Percentiles rank a stretch among this genome's conserved stretches.
phyloP scores from a whole-genome alignment of 2,113 vertebrate species.

The Saimiri boliviensis region DNA sequence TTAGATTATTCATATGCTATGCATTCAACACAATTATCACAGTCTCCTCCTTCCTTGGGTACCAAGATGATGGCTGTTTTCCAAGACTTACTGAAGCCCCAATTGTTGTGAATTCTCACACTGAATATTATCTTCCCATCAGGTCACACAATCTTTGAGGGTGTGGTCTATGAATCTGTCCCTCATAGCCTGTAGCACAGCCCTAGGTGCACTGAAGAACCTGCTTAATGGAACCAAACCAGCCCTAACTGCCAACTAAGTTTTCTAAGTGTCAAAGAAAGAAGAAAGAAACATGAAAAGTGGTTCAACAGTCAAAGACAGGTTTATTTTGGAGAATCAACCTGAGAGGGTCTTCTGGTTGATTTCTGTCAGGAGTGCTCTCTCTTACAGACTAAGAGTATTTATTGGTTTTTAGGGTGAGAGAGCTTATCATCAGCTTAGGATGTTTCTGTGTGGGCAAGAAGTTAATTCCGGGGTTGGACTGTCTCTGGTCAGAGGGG shows the following conservation, averaged over 20 bases:
- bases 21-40: not conserved
- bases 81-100: not conserved
- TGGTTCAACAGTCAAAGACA: no score
- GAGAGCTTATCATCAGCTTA: no score
- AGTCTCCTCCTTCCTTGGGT: constrained; percentile 25
- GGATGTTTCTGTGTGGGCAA: no score
- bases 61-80: not conserved
- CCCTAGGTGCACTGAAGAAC: not conserved
- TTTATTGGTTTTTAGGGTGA: no score
- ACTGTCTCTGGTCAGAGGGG: no score
- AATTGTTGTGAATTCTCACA: not conserved
- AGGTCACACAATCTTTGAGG: not conserved
- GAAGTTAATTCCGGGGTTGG: no score
- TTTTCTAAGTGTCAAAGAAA: no score
- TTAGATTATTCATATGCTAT: not conserved
- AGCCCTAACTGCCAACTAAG: not conserved
- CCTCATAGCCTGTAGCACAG: not conserved
- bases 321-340: no score
- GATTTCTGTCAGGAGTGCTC: no score
- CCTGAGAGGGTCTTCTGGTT: no score
- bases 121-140: not conserved
- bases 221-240: not conserved
- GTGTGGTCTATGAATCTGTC: not conserved
- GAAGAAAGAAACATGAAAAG: no score
- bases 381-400: no score